A percentile compares a stretch with the other conserved stretches of the same genome.
Conservation (phyloP, 2,113 vertebrate genomes). For the Etheostoma cragini region DNA sequence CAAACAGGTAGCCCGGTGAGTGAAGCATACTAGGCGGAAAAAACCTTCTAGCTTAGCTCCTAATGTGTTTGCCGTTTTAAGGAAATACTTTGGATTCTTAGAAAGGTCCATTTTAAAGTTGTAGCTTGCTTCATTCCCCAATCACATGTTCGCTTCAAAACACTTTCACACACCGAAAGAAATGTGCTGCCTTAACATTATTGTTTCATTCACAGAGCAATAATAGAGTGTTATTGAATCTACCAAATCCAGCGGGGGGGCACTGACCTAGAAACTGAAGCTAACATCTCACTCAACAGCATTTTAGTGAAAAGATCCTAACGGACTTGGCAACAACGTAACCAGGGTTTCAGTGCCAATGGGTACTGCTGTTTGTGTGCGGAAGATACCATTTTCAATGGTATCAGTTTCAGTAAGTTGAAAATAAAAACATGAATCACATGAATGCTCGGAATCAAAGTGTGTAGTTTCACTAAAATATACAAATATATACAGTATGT, state of each 20-base stretch:
- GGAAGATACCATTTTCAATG: too few species aligned
- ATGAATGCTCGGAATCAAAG: background rate
- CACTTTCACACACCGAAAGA: background rate
- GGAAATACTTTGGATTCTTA: too few species aligned
- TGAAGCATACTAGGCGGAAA: background rate
- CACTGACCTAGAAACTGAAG: too few species aligned
- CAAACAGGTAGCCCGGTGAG: background rate
- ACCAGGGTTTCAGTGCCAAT: too few species aligned
- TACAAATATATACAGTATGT: too few species aligned
- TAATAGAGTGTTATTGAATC: background rate
- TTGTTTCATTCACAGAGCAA: background rate
- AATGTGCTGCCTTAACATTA: background rate
- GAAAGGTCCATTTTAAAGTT: background rate
- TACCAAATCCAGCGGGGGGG: background rate
- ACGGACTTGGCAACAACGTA: too few species aligned
- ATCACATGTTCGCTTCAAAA: background rate
- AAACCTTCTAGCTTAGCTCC: background rate
- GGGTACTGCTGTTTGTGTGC: too few species aligned
- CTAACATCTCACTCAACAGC: too few species aligned
- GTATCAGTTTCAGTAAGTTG: too few species aligned
- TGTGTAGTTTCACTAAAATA: background rate
- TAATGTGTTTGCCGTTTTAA: background rate
- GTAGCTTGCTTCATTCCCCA: background rate
- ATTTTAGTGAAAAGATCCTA: too few species aligned
- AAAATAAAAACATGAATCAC: too few species aligned